Percentiles rank a stretch among this genome's conserved stretches.
phyloP scores from a whole-genome alignment of 2,888 invertebrate species.

The Exephanes ischioxanthus region DNA sequence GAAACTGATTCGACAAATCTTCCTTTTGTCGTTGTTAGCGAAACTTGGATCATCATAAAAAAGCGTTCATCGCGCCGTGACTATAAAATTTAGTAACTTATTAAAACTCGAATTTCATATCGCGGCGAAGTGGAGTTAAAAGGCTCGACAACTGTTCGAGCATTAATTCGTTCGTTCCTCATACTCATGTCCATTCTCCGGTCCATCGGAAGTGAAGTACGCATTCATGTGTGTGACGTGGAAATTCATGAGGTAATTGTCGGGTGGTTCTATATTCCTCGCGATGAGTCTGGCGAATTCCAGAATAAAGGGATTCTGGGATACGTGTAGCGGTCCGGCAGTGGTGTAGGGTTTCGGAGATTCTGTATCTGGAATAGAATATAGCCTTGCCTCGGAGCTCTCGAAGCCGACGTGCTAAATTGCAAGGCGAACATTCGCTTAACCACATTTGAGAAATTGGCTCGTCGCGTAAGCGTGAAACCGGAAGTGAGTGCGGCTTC shows the following conservation, averaged over 20 bases:
- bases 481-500: conserved; percentile 41
- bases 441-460: conserved; percentile 52
- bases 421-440: conserved; percentile 43
- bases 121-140: not conserved
- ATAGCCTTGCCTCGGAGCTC: conserved; percentile 35
- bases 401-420: conserved; percentile 26
- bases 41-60: not conserved
- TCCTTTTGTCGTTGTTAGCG: not conserved
- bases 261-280: conserved; percentile 20
- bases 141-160: not conserved
- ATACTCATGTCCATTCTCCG: not conserved
- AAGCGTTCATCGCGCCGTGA: not conserved
- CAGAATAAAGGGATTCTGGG: conserved; percentile 40
- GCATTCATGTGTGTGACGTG: not conserved
- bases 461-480: conserved; percentile 13
- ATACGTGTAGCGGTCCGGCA: conserved; percentile 19
- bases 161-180: conserved; percentile 6
- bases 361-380: conserved; percentile 15
- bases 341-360: conserved; percentile 27
- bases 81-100: not conserved
- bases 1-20: too few species aligned
- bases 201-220: conserved; percentile 1
- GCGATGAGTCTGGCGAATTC: conserved; percentile 11
- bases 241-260: conserved; percentile 48
- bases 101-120: not conserved